Evolutionary conservation across 2,797 vertebrate species (phyloP).

Genomic region (Neopelma chrysocephalum): DNA sequence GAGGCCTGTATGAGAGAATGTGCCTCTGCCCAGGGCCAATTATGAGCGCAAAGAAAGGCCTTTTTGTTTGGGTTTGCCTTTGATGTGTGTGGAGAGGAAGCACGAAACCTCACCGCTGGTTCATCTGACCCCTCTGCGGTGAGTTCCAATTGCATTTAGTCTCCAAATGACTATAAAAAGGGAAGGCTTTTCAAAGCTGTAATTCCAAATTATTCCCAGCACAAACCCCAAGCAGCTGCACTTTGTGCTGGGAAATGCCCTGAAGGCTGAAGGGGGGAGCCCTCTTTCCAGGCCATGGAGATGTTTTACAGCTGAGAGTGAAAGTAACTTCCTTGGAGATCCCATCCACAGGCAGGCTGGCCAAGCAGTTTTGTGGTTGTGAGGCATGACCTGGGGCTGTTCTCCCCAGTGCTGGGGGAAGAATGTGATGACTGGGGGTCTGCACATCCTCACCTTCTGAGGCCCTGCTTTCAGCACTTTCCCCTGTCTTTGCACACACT

Average conservation of each 20-base stretch:
- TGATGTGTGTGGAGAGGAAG: slow-evolving; percentile 26
- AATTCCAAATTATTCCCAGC: background rate
- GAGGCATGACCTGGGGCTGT: background rate
- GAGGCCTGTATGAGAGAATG: background rate
- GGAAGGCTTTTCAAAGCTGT: background rate
- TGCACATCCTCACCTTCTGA: background rate
- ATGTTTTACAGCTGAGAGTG: background rate
- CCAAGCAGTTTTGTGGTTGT: background rate
- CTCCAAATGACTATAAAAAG: slow-evolving; percentile 26
- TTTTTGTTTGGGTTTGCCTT: slow-evolving; percentile 12
- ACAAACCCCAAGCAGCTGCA: slow-evolving; percentile 13
- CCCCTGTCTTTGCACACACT: background rate
- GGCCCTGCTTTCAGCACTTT: background rate
- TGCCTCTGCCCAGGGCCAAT: background rate
- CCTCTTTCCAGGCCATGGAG: background rate
- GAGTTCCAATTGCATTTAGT: slow-evolving; percentile 19
- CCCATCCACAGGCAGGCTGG: background rate
- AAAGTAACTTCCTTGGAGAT: background rate
- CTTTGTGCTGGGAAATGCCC: slow-evolving; percentile 12
- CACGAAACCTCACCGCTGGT: background rate
- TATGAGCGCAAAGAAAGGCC: background rate
- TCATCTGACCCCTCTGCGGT: slow-evolving; percentile 33
- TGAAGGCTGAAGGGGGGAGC: background rate
- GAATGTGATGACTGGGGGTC: background rate
- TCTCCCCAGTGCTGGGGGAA: background rate